Evolutionary conservation across 2,888 invertebrate genomes (phyloP), one percentile per base, ranked within the genome.

Genomic region (Corbicula japonica): DNA sequence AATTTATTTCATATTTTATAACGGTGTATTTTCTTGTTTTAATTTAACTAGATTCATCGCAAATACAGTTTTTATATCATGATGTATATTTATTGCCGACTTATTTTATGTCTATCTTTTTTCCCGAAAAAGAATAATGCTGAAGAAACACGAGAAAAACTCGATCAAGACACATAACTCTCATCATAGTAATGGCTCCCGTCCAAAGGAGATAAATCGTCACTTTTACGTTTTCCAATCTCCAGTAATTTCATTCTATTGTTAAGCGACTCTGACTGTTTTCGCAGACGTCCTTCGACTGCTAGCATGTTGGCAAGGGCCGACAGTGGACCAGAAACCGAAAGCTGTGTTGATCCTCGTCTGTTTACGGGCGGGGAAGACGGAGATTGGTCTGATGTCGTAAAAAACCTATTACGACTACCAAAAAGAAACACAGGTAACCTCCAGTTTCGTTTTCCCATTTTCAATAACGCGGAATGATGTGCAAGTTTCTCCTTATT

Each of bases 231-330:
- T 72, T 86, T 84, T 26, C 87, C 87, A 10, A 86, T 52, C 52
- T 83, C 76, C 18, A 84, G 58, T 12, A 87, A 66, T 52, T 80
- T 50, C 74, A 85, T 76, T 56, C 80, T 73, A 38, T 85, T 87
- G 10, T 72, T 58, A 0, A 68, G 44, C 2, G 81, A 77, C 58
- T 83, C 79, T n/a, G 71, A 65, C n/a, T 76, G 72, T 34, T 76
- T 41, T 12, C 84, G 62, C n/a, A 71, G 68, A 4, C 83, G 61
- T 15, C 84, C 85, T 61, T 80, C 84, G 3, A 76, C 74, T 5
- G 80, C 85, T 15, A 87, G 52, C 87, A 87, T 87, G 32, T 86
- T 83, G 0, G 85, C 84, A 26, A 87, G 38, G 0, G 83, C 79
- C 6, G 85, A 83, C 15, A 87, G 66, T 1, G 87, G 84, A 15